Evolutionary conservation across 2,113 vertebrate genomes (phyloP), one percentile per base, ranked within the genome.

Genomic region (Tiliqua scincoides): DNA sequence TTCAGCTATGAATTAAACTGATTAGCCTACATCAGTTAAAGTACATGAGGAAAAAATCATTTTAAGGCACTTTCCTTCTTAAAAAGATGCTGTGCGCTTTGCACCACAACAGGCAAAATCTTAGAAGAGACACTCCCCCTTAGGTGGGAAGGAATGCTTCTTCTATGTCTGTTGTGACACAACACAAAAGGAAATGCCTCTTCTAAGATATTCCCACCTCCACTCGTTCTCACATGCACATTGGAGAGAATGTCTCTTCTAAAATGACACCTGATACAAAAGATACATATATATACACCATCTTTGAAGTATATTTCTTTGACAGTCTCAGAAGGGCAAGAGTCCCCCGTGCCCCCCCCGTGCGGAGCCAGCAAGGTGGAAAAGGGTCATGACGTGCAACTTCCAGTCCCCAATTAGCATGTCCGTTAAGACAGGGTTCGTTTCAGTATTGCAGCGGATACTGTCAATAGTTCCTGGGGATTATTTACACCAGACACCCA

Each of bases 401-500:
- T 52, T 48, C 75, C 72, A 84, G 40, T 17, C 67, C 61, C 6
- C 61, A 37, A 72, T 85, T 85, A 77, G 6, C 84, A 61, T 6
- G 0, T 67, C 74, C 0, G 1, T 65, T 30, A 32, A 71, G 30
- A 0, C 21, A 0, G 52, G 35, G 79, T 86, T 82, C 8, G 27
- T 84, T 87, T 83, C 61, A 48, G 85, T 85, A 89, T 86, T 91
- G 89, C 85, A 89, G 91, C 32, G 17, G 1, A 43, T 27, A 6
- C 0, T 5, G 92, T 85, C 65, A 75, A 52, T 68, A 0, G 40
- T 91, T 93, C 93, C 92, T 88, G 92, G 94, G 92, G 89, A 95
- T 91, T 93, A 93, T 95, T 95, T 92, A 93, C 92, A 91, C 91
- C 59, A 74, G 91, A 91, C 52, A 72, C 91, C 91, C 74, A 85